Evolutionary conservation across 64 coral and sea anemone species (phyloP).

Genomic region (Dendrophyllia cribrosa): DNA sequence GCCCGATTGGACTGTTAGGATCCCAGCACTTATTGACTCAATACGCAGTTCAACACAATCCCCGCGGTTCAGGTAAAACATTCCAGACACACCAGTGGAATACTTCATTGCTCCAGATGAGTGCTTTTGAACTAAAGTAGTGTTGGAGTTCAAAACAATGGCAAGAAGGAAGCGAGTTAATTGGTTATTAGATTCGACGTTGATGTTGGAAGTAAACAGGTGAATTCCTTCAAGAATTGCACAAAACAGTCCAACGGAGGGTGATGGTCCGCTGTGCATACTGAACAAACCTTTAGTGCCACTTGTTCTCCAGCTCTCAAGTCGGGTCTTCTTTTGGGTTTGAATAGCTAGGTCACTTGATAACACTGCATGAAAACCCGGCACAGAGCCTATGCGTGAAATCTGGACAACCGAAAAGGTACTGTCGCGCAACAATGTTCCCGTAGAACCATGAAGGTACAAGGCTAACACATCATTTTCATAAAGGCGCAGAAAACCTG

Average conservation of each 20-base stretch:
- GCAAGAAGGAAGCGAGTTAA: neutral
- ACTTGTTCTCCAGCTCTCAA: neutral
- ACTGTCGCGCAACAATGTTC: neutral
- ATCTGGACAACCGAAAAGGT: slow-evolving; percentile 38
- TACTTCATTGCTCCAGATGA: neutral
- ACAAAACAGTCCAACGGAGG: slow-evolving; percentile 32
- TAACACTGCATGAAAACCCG: slow-evolving; percentile 19
- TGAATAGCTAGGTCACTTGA: neutral
- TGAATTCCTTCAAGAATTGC: slow-evolving; percentile 31
- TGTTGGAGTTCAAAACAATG: slow-evolving; percentile 23
- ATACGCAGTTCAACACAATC: slow-evolving; percentile 24
- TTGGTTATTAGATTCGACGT: neutral
- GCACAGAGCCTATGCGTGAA: slow-evolving; percentile 42
- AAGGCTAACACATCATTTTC: slow-evolving; percentile 23
- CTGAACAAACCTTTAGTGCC: slow-evolving; percentile 29
- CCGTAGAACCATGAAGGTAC: slow-evolving; percentile 4
- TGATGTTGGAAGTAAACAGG: slow-evolving; percentile 27
- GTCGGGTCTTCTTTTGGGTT: neutral
- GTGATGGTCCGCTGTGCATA: slow-evolving; percentile 2
- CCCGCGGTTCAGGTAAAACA: slow-evolving; percentile 19
- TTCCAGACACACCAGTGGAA: neutral
- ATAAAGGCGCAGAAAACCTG: slow-evolving; percentile 45
- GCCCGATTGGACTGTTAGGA: neutral
- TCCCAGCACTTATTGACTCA: neutral
- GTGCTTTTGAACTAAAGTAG: neutral